Base-by-base conservation (phyloP, 2,888 invertebrate genomes). In the Pomacea canaliculata region DNA sequence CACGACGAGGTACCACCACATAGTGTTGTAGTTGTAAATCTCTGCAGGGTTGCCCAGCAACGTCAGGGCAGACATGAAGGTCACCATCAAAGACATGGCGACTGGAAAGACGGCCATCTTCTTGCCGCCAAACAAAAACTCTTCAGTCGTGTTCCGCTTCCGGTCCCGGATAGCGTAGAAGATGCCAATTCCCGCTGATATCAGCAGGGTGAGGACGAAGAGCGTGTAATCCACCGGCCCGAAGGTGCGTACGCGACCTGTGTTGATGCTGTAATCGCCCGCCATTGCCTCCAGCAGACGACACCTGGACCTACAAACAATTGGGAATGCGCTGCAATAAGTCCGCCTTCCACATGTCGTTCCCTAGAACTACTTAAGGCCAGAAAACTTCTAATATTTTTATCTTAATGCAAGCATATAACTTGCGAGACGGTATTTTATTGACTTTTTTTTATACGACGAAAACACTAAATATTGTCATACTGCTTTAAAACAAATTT, bases 121-220 rank as follows among this genome's bases (percentile, higher is more conserved):
- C 70, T 88, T 80, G 8, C 88, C 82, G 27, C 78, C 90, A 75
- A 90, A 85, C 19, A 91, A 82, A 71, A 90, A 86, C 70, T 90
- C 89, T 59, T 84, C 83, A 70, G 87, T 88, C 19, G 89, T 94
- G 91, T 81, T 94, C 87, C 92, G 91, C 80, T 91, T 92, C 83
- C 91, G 77, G 76, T 82, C 92, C 59, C 92, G 92, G 85, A 93
- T 93, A 88, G 93, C 91, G 83, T 87, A 90, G 80, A 85, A 89
- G 51, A 90, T 76, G 2, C 91, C 83, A 62, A 83, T 82, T 16
- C 77, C 78, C 51, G 79, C 76, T 0, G 83, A 83, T 13, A 81
- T 65, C 27, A 78, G 56, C 7, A 83, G 77, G 1, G 81, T 79
- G 48, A 78, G 49, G 46, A 72, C 77, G 70, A 83, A 83, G 27